A percentile compares a stretch with the other conserved stretches of the same genome.
phyloP scores from a whole-genome alignment of 2,888 invertebrate genomes.

The Cataglyphis rosenhaueri region DNA sequence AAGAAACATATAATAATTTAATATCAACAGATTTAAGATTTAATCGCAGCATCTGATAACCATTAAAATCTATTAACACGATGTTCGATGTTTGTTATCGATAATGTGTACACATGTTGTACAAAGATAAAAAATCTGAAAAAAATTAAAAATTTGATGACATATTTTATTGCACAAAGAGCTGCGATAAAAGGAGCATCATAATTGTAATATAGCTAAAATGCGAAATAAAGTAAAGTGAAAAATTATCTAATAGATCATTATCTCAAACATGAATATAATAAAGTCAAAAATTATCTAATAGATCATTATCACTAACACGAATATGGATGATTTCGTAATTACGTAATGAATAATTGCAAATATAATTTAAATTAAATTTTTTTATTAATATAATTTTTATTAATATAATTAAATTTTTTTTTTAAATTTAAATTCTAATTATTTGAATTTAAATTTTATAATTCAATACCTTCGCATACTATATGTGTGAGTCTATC shows the following conservation, averaged over 20 bases:
- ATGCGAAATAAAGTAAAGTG: background rate
- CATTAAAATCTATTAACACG: background rate
- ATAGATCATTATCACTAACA: no score
- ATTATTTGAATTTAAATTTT: no score
- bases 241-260: background rate
- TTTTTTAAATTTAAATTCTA: no score
- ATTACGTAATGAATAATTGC: no score
- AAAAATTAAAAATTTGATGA: conserved; percentile 2
- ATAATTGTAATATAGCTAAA: background rate
- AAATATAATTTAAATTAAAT: no score
- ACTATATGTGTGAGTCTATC: background rate
- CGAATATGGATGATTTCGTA: background rate
- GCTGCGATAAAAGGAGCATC: background rate
- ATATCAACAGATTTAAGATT: background rate
- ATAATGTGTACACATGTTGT: background rate
- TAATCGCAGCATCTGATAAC: background rate
- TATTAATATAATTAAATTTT: no score
- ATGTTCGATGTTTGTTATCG: background rate
- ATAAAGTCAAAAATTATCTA: background rate
- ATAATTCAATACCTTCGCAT: no score
- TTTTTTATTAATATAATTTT: no score
- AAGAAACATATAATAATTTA: background rate
- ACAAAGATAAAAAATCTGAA: background rate
- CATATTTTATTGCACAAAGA: background rate
- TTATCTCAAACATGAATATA: background rate